phyloP scores from a whole-genome alignment of 1,140 invertebrate species.

The Phymastichus coffea region DNA sequence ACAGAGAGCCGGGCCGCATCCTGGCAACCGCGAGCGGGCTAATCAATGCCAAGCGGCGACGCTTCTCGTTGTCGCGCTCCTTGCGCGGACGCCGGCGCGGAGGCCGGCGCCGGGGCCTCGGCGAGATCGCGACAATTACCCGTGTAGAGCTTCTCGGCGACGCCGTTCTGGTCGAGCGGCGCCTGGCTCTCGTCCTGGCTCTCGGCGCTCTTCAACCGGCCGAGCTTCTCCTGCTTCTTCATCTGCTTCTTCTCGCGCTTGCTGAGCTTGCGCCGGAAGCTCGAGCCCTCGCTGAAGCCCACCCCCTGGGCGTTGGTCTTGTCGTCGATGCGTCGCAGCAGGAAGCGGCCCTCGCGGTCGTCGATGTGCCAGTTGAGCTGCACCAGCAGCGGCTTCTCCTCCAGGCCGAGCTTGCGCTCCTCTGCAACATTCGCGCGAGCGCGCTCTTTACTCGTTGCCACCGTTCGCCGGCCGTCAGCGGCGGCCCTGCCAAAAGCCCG shows the following conservation, averaged over 20 bases:
- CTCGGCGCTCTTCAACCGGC: slow-evolving; percentile 69
- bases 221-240: slow-evolving; percentile 95
- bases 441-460: too few relatives aligned
- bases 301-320: slow-evolving; percentile 65
- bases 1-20: slow-evolving; percentile 31
- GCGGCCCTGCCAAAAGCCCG: too few relatives aligned
- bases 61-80: neutral
- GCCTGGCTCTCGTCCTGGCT: slow-evolving; percentile 67
- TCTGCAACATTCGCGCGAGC: too few relatives aligned
- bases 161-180: slow-evolving; percentile 79
- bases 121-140: too few relatives aligned
- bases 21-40: slow-evolving; percentile 45
- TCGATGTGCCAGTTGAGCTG: slow-evolving; percentile 99
- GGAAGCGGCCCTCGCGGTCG: slow-evolving; percentile 94
- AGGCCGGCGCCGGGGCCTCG: too few relatives aligned
- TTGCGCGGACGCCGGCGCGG: neutral
- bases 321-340: slow-evolving; percentile 86
- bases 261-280: slow-evolving; percentile 89
- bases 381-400: slow-evolving; percentile 95
- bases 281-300: slow-evolving; percentile 64
- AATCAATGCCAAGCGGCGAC: slow-evolving; percentile 39
- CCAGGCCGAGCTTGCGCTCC: slow-evolving; percentile 82
- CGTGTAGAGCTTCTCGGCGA: slow-evolving; percentile 91
- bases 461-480: too few relatives aligned
- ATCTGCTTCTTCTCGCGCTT: slow-evolving; percentile 98